phyloP scores from a whole-genome alignment of 2,113 vertebrate species.

The Columba livia region DNA sequence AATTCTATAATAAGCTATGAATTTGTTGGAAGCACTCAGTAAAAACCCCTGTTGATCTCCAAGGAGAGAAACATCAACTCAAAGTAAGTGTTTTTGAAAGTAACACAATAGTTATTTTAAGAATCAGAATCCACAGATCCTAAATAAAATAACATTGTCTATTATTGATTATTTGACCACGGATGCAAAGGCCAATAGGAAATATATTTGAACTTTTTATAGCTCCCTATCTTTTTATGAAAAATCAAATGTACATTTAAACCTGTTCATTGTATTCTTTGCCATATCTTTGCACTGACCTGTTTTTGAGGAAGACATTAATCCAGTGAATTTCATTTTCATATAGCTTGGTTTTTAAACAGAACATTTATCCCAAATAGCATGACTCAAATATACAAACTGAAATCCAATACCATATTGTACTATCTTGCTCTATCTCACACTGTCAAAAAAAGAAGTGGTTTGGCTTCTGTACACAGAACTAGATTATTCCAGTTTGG shows the following conservation, averaged over 20 bases:
- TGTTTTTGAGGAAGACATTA: neutral
- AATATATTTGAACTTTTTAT: neutral
- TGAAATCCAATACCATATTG: neutral
- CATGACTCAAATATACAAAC: neutral
- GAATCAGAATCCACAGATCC: neutral
- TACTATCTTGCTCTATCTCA: neutral
- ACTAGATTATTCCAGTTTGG: neutral
- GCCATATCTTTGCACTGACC: neutral
- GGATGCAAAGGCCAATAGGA: neutral
- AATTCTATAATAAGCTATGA: rapidly evolving
- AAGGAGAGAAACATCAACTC: neutral
- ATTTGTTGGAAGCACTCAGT: neutral
- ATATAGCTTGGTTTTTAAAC: neutral
- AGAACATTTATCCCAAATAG: neutral
- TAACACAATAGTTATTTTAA: neutral
- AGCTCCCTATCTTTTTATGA: neutral
- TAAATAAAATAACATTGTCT: neutral
- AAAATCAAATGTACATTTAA: neutral
- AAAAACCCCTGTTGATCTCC: neutral
- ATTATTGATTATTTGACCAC: neutral
- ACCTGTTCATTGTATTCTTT: neutral
- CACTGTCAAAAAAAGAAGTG: neutral
- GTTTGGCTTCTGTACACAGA: neutral
- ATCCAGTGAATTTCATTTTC: neutral
- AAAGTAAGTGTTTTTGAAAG: neutral